Conservation (phyloP, 2,113 vertebrate species). For the Xerus inauris region DNA sequence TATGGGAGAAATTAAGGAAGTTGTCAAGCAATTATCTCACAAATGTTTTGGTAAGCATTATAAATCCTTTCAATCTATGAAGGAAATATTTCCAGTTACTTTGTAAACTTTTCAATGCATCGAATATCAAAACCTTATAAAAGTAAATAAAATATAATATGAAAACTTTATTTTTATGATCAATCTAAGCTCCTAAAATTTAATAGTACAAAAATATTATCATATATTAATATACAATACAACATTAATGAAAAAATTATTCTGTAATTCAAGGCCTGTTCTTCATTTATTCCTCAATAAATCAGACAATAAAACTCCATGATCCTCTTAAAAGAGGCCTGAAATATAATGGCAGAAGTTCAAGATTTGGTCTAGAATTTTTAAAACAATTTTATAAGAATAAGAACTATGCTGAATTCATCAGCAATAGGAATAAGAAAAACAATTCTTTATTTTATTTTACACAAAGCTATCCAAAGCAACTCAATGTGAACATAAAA, state of each 20-base stretch:
- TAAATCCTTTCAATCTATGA: not conserved
- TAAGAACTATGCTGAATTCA: not conserved
- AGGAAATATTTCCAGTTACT: not conserved
- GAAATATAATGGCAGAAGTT: not conserved
- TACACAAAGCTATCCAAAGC: not conserved
- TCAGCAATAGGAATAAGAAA: not conserved
- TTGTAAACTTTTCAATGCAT: not conserved
- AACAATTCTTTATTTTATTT: not conserved
- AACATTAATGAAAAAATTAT: not conserved
- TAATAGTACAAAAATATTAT: not conserved
- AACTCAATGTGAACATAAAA: not conserved
- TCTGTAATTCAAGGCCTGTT: not conserved
- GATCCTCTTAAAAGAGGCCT: not conserved
- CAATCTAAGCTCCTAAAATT: not conserved
- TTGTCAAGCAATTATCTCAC: not conserved
- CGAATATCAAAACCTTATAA: not conserved
- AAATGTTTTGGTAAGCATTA: not conserved
- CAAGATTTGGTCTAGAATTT: not conserved
- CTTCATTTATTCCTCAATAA: not conserved
- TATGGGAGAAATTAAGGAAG: not conserved
- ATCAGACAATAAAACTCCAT: not conserved
- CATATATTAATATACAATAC: not conserved
- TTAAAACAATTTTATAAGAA: not conserved
- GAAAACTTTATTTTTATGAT: not conserved
- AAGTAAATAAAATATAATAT: not conserved